Evolutionary conservation across 2,113 vertebrate species (phyloP), one percentile per base, ranked within the genome.

Genomic region (Danionella cerebrum): DNA sequence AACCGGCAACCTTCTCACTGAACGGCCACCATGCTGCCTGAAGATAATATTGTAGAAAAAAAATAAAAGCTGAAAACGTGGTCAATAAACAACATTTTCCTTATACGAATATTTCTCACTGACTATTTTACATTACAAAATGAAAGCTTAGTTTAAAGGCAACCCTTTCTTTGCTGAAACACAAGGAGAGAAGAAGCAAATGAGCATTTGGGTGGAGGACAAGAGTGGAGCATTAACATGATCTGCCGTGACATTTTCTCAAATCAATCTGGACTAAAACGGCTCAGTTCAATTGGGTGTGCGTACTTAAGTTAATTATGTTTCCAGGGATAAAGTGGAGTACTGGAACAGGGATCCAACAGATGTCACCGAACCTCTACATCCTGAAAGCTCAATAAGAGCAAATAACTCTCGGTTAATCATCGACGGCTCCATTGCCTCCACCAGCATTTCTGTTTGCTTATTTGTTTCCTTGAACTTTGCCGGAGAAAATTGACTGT

Each of bases 291-390:
- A 76, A 79, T 70, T 74, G 71, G 79, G 36, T 76, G 62, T 54
- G 66, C 74, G 59, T 78, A 73, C 70, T 66, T 24, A 78, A 79
- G 83, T 85, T 82, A 84, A 79, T 85, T 79, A 55, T 65, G 75
- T 73, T 69, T 13, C 71, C 71, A 75, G 75, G 79, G 71, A 65
- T 62, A 14, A 82, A 83, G 12, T 80, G 77, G 73, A 88, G 77
- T 81, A 85, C 82, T 76, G 90, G 79, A 81, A 71, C 81, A 62
- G 84, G 88, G 79, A 75, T 76, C 57, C 72, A 65, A 73, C 65
- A 77, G 72, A 75, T 76, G 71, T 69, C 57, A 72, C 64, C 38
- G 44, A 31, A 71, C 59, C 21, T 58, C 51, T 71, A 35, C 44
- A 45, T 77, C 22, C 71, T 75, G 72, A 68, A 75, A 82, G 68